Base-by-base conservation (phyloP, 2,888 invertebrate species). In the Campopleginae sp. region DNA sequence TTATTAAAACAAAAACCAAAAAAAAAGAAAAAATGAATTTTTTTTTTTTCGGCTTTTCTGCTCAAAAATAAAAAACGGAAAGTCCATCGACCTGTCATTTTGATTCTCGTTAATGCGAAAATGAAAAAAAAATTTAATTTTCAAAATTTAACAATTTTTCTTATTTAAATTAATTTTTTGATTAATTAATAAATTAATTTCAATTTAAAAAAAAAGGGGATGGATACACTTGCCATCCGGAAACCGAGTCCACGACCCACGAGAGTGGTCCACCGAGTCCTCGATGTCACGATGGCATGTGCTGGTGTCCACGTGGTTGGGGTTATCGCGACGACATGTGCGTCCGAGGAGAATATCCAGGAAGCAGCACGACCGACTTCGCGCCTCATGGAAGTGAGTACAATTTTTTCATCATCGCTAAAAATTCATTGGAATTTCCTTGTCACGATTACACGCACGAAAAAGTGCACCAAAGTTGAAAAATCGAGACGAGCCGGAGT, bases 261-360 rank as follows among this genome's bases (percentile, higher is more conserved):
- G 82, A 88, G 68, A 87, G 80, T 31, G 88, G 85, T 75, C 89
- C 89, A 44, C 93, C 92, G 51, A 88, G 87, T 82, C 93, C 93
- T 3, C 90, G 91, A 66, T 95, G 95, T 89, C 86, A 94, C 3
- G 85, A 93, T 2, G 94, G 92, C 38, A 89, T 93, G 81, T 97
- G 97, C 90, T 95, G 95, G 94, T 97, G 97, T 92, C 94, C 95
- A 5, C 87, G 89, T 44, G 95, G 95, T 19, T 96, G 94, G 92
- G 91, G 92, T 72, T 91, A 92, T 51, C 87, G 80, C 23, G 89
- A 91, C 46, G 88, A 90, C 74, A 86, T 85, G 48, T 93, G 93
- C 82, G 83, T 91, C 33, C 87, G 87, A 44, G 88, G 89, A 12
- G 89, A 89, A 6, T 76, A 77, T 12, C 42, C 77, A 33, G 84